A percentile compares a stretch with the other conserved stretches of the same genome.
phyloP scores from a whole-genome alignment of 2,113 vertebrate genomes.

The Callipepla californica region DNA sequence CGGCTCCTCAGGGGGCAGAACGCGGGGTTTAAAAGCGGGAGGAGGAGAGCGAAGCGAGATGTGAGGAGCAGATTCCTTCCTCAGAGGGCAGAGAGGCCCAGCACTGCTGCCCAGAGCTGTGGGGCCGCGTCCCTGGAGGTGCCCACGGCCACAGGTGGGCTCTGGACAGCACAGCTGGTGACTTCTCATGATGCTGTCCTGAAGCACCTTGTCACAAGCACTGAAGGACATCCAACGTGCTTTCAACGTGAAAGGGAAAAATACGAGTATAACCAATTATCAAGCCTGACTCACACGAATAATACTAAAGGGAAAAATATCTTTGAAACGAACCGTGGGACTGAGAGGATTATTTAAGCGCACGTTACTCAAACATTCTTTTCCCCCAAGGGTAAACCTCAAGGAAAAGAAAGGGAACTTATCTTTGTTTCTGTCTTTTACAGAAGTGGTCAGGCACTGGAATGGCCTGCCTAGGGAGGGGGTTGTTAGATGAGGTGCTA shows the following conservation, averaged over 20 bases:
- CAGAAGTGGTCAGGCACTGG: too few relatives aligned
- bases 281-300: not conserved
- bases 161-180: too few relatives aligned
- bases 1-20: not conserved
- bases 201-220: not conserved
- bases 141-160: too few relatives aligned
- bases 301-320: not conserved
- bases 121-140: too few relatives aligned
- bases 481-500: too few relatives aligned
- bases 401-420: not conserved
- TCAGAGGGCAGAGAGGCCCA: too few relatives aligned
- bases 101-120: too few relatives aligned
- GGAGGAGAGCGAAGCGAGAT: too few relatives aligned
- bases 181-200: not conserved
- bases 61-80: too few relatives aligned
- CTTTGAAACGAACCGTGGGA: not conserved
- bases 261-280: not conserved
- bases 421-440: not conserved
- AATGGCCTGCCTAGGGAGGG: too few relatives aligned
- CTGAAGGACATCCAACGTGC: not conserved
- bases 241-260: not conserved
- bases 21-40: too few relatives aligned
- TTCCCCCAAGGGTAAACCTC: not conserved
- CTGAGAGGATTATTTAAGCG: not conserved
- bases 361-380: not conserved